phyloP scores from a whole-genome alignment of 2,797 vertebrate genomes.

The Clamator glandarius region DNA sequence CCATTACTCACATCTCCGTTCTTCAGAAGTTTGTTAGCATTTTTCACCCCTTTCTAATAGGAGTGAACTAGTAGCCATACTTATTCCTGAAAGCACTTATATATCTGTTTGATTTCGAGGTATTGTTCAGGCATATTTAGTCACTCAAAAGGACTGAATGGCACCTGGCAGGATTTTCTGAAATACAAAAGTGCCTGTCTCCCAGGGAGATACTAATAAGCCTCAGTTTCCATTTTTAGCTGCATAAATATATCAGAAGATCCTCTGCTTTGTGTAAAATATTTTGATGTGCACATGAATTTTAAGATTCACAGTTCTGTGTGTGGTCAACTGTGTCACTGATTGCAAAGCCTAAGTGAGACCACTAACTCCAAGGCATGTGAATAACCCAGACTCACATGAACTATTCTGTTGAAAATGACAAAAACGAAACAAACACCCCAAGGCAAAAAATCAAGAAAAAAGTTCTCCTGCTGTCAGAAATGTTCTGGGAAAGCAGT shows the following conservation, averaged over 20 bases:
- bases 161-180: background rate
- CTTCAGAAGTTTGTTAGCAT: background rate
- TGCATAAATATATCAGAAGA: background rate
- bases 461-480: background rate
- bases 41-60: background rate
- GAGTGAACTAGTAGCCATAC: background rate
- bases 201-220: background rate
- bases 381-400: background rate
- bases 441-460: background rate
- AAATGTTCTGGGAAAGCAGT: background rate
- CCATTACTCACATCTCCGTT: background rate
- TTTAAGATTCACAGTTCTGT: conserved; percentile 5
- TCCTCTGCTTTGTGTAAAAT: background rate
- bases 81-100: background rate
- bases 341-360: background rate
- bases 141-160: background rate
- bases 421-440: conserved; percentile 17
- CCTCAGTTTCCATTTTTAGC: background rate
- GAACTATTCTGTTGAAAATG: conserved; percentile 7
- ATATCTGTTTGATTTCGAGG: background rate
- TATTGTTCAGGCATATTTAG: background rate
- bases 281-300: background rate
- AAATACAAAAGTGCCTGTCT: background rate
- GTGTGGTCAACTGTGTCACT: background rate
- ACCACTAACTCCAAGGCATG: background rate